A percentile compares a stretch with the other conserved stretches of the same genome.
These are phyloP conservation scores for Rhinophrynus dorsalis DNA, from an alignment of 2,797 vertebrate genomes.

Conservation along the genomic window DNA sequence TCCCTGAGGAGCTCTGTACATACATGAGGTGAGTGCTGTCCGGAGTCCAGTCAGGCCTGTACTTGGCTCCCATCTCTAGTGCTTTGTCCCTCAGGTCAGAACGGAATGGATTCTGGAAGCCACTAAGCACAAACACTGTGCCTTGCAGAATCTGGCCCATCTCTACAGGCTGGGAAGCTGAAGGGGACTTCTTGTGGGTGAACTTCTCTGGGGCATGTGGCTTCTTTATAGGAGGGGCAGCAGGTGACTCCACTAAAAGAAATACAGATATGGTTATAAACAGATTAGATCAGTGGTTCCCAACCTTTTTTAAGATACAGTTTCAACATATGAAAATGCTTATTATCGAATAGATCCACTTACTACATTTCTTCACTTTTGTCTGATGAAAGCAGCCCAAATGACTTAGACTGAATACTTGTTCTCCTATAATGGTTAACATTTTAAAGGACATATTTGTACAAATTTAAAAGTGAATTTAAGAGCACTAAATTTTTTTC, in stretches of 20 bases:
- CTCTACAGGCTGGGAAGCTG: slow-evolving; percentile 59
- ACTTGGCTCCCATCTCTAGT: slow-evolving; percentile 85
- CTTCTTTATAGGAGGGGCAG: slow-evolving; percentile 12
- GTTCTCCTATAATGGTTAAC: too few relatives aligned
- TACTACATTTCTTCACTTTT: too few relatives aligned
- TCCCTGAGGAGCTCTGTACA: too few relatives aligned
- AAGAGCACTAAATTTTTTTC: too few relatives aligned
- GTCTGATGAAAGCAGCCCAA: too few relatives aligned
- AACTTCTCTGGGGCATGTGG: slow-evolving; percentile 8
- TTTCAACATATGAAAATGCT: too few relatives aligned
- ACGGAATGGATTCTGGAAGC: slow-evolving; percentile 89
- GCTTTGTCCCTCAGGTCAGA: slow-evolving; percentile 87
- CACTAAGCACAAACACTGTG: slow-evolving; percentile 86
- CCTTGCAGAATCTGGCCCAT: slow-evolving; percentile 76
- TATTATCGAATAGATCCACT: too few relatives aligned
- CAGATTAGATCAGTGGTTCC: too few relatives aligned
- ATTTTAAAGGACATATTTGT: too few relatives aligned
- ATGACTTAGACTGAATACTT: too few relatives aligned
- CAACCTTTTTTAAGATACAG: too few relatives aligned
- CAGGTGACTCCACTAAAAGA: slow-evolving; percentile 30
- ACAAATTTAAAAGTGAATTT: too few relatives aligned
- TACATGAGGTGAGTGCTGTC: slow-evolving; percentile 90
- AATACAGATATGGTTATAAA: background rate
- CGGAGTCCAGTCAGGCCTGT: slow-evolving; percentile 82
- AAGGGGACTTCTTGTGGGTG: slow-evolving; percentile 27